Conservation (phyloP, 2,113 vertebrate species). For the Esox niger region DNA sequence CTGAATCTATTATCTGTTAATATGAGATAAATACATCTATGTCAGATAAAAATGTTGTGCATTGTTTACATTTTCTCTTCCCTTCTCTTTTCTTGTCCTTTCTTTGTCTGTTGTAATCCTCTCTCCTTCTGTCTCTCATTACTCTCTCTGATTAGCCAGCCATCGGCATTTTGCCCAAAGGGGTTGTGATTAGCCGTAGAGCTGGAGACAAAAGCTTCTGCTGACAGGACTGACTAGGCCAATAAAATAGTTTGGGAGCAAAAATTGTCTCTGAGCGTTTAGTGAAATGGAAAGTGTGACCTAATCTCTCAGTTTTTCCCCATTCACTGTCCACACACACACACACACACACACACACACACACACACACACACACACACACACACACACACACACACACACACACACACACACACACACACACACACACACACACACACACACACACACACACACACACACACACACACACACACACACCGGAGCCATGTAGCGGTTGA, state of each 20-base stretch:
- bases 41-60: too few species aligned
- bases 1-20: too few species aligned
- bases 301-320: slow-evolving; percentile 31
- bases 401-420: too few species aligned
- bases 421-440: too few species aligned
- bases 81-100: slow-evolving; percentile 2
- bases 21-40: too few species aligned
- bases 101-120: slow-evolving; percentile 2
- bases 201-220: slow-evolving; percentile 16
- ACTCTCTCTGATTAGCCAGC: not conserved
- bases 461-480: slow-evolving; percentile 7
- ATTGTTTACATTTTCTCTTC: not conserved
- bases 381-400: too few species aligned
- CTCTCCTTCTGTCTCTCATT: not conserved
- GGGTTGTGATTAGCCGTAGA: slow-evolving; percentile 21
- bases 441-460: too few species aligned
- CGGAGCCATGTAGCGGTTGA: slow-evolving; percentile 27
- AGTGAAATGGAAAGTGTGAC: slow-evolving; percentile 59
- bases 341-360: not conserved
- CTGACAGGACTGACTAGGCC: slow-evolving; percentile 14
- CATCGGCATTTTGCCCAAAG: slow-evolving; percentile 10
- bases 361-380: too few species aligned
- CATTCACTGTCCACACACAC: not conserved
- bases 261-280: slow-evolving; percentile 30
- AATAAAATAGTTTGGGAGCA: slow-evolving; percentile 18